phyloP scores from a whole-genome alignment of 2,113 vertebrate species.

The Eidolon helvum region DNA sequence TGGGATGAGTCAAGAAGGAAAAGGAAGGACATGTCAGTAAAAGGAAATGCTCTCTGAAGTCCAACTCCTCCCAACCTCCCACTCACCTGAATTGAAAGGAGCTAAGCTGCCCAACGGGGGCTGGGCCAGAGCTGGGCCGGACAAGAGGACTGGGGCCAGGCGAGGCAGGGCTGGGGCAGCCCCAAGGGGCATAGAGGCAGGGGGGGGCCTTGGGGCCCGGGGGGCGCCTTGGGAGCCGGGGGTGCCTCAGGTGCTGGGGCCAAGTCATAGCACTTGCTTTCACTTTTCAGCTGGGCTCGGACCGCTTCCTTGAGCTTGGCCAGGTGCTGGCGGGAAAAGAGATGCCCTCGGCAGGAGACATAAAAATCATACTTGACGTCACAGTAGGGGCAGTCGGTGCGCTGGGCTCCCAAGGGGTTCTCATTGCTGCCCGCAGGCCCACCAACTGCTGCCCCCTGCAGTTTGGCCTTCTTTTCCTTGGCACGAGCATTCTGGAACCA shows the following conservation, averaged over 20 bases:
- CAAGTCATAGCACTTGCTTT: conserved; percentile 80
- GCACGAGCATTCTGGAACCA: conserved; percentile 97
- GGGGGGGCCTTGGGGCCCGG: conserved; percentile 43
- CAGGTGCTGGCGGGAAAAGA: conserved; percentile 91
- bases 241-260: conserved; percentile 44
- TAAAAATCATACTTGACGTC: conserved; percentile 91
- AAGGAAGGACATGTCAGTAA: not conserved
- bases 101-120: conserved; percentile 73
- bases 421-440: conserved; percentile 69
- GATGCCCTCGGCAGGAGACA: conserved; percentile 90
- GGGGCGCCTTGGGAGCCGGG: conserved; percentile 41
- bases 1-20: not conserved
- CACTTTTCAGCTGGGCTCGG: conserved; percentile 80
- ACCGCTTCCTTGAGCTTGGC: conserved; percentile 86
- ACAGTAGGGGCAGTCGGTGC: conserved; percentile 89
- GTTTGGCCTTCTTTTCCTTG: conserved; percentile 94
- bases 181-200: conserved; percentile 49
- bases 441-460: conserved; percentile 85
- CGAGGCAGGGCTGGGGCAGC: conserved; percentile 54
- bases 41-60: not conserved
- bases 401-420: conserved; percentile 82
- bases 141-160: conserved; percentile 72
- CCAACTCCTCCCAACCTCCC: not conserved
- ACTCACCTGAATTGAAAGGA: conserved; percentile 82
- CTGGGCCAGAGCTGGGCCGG: conserved; percentile 68